Base-by-base conservation (phyloP, 2,888 invertebrate genomes). In the Phania funesta region DNA sequence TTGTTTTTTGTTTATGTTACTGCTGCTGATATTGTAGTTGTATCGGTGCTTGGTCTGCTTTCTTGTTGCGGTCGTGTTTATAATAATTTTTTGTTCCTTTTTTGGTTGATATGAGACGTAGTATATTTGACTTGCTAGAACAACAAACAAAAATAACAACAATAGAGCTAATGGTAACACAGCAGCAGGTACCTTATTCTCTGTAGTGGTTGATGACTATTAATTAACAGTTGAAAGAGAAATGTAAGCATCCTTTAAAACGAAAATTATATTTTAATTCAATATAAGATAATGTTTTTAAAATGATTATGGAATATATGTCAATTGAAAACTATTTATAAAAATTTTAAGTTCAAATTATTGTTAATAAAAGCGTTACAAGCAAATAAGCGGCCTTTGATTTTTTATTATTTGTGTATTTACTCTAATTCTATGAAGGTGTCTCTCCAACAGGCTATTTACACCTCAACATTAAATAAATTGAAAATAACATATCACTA, bases 81-180 rank as follows among this genome's bases (percentile, higher is more conserved):
- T 87, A 86, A 86, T 86, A 87, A 86, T 86, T 16, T 46, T 26
- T 44, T n/a, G n/a, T n/a, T n/a, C n/a, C n/a, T n/a, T 86, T 89
- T 87, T 86, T 86, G 86, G 86, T 87, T 84, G 44, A 60, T 77
- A 78, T 58, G 62, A 50, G 46, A 60, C 70, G 52, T 67, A 60
- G 22, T 41, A 80, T 65, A 77, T 77, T 77, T 68, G 60, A 80
- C 64, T 79, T 67, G 68, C 48, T 60, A 52, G 22, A 60, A 73
- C 38, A 67, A 62, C 29, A 74, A 62, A 41, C 35, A 70, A 58
- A 44, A 70, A n/a, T 22, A 68, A 29, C 44, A 60, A 35, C 29
- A 77, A 58, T 41, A 58, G 9, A 71, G 68, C 60, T 76, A 73
- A 16, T 71, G 60, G 44, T 24, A 29, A n/a, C 48, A 54, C 41